A percentile compares a stretch with the other conserved stretches of the same genome.
Evolutionary conservation across 2,888 invertebrate species (phyloP).

Genomic region (Panzeria rudis): DNA sequence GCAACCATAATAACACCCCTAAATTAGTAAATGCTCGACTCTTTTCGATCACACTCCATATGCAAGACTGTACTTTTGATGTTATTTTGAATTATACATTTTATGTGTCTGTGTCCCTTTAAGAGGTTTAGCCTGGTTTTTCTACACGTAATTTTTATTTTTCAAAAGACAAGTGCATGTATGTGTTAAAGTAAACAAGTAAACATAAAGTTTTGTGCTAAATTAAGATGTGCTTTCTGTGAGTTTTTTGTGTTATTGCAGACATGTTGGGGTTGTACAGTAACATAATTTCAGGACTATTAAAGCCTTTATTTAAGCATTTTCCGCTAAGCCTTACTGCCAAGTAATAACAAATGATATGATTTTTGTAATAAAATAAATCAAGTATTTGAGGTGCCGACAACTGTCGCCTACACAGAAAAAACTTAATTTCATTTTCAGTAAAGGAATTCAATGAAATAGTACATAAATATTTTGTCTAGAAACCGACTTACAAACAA

Average conservation of each 20-base stretch:
- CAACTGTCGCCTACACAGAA: too few relatives aligned
- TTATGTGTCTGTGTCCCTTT: slow-evolving; percentile 36
- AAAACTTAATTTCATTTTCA: too few relatives aligned
- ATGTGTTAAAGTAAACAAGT: slow-evolving; percentile 32
- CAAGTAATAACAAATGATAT: too few relatives aligned
- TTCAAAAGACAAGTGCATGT: slow-evolving; percentile 35
- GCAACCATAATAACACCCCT: too few relatives aligned
- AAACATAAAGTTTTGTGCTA: slow-evolving; percentile 20
- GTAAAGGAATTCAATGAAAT: too few relatives aligned
- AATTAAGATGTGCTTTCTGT: slow-evolving; percentile 11
- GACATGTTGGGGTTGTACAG: not conserved
- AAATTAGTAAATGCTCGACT: too few relatives aligned
- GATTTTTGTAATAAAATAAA: too few relatives aligned
- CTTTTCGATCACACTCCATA: not conserved
- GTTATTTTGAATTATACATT: slow-evolving; percentile 16
- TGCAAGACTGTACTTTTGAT: not conserved
- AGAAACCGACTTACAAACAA: too few relatives aligned
- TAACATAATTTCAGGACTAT: not conserved
- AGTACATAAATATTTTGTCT: too few relatives aligned
- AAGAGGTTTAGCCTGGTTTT: not conserved
- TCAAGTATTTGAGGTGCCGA: too few relatives aligned
- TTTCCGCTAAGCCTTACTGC: too few relatives aligned
- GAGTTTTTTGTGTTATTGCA: not conserved
- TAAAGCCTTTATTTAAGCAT: too few relatives aligned
- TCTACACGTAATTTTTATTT: slow-evolving; percentile 22